Percentiles rank a stretch among this genome's conserved stretches.
Evolutionary conservation across 2,113 vertebrate genomes (phyloP).

Genomic region (Trinectes maculatus): DNA sequence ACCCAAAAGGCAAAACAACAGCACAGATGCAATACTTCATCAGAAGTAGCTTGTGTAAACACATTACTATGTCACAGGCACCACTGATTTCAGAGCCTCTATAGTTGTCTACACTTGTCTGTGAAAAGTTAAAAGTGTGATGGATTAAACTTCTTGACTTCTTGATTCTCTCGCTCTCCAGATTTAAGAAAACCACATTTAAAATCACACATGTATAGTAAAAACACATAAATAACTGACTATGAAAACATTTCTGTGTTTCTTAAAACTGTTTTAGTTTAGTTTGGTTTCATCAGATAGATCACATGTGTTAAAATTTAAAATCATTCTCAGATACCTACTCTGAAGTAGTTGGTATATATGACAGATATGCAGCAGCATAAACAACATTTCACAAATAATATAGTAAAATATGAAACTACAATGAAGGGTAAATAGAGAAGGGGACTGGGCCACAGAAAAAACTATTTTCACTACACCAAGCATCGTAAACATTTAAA

Average conservation of each 20-base stretch:
- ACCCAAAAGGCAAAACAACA: neutral
- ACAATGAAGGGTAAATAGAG: neutral
- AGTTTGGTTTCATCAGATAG: no score
- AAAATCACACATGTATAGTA: no score
- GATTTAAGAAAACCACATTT: no score
- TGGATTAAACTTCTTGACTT: neutral
- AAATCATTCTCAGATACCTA: neutral
- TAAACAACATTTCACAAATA: neutral
- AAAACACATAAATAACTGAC: no score
- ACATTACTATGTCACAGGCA: neutral
- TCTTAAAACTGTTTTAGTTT: no score
- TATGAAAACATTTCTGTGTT: no score
- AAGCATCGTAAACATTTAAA: neutral
- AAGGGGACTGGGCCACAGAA: neutral
- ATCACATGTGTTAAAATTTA: neutral
- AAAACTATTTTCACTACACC: neutral
- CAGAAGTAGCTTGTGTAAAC: neutral
- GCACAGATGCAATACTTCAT: neutral
- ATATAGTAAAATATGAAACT: neutral
- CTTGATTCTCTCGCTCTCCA: no score
- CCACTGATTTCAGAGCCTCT: neutral
- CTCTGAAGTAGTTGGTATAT: neutral
- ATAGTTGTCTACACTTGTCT: neutral
- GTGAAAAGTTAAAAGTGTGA: neutral
- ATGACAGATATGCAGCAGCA: no score